Evolutionary conservation across 2,113 vertebrate genomes (phyloP).

Genomic region (Menidia beryllina): DNA sequence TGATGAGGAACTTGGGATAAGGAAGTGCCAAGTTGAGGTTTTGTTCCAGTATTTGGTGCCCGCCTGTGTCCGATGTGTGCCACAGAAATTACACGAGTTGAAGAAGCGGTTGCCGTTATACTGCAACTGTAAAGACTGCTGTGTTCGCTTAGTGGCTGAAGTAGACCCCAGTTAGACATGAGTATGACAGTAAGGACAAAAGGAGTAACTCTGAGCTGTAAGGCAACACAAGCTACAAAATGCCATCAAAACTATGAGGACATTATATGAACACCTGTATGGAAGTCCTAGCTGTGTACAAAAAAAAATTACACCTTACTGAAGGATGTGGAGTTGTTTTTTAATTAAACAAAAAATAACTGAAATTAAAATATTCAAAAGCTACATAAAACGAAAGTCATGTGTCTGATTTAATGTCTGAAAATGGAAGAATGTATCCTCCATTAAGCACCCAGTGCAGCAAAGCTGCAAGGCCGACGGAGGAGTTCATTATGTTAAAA

Average conservation of each 20-base stretch:
- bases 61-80: constrained; percentile 78
- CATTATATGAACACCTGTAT: constrained; percentile 28
- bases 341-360: not conserved
- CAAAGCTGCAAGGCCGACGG: not conserved
- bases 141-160: constrained; percentile 65
- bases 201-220: constrained; percentile 68
- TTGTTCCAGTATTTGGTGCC: constrained; percentile 74
- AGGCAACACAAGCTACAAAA: constrained; percentile 51
- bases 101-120: constrained; percentile 67
- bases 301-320: constrained; percentile 14
- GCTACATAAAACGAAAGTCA: not conserved
- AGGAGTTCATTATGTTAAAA: too few species aligned
- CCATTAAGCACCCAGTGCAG: not conserved
- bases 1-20: constrained; percentile 71
- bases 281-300: constrained; percentile 16
- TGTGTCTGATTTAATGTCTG: not conserved
- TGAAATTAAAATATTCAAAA: not conserved
- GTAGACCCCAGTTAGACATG: constrained; percentile 54
- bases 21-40: constrained; percentile 73
- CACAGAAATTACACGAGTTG: constrained; percentile 55
- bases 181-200: constrained; percentile 74
- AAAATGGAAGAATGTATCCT: constrained; percentile 6
- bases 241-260: constrained; percentile 12
- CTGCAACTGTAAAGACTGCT: constrained; percentile 57
- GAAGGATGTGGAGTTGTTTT: constrained; percentile 16